Evolutionary conservation across 2,797 vertebrate species (phyloP).

Genomic region (Hyperoplus immaculatus): DNA sequence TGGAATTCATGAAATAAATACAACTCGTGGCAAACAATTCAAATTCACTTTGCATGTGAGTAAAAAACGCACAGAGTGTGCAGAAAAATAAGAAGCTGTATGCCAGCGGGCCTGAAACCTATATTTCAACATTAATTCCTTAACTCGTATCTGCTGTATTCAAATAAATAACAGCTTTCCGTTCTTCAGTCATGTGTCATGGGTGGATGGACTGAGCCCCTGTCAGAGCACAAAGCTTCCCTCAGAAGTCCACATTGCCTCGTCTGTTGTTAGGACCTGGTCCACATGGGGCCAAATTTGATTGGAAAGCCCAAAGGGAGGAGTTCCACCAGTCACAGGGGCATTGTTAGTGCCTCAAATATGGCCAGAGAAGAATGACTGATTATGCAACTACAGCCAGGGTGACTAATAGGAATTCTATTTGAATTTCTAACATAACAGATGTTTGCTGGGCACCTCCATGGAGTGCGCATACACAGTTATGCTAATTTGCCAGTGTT

Average conservation of each 20-base stretch:
- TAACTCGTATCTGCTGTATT: constrained; percentile 76
- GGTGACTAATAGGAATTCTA: constrained; percentile 95
- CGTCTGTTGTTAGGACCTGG: constrained; percentile 86
- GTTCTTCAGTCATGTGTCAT: constrained; percentile 82
- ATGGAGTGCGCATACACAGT: constrained; percentile 93
- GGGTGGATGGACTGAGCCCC: constrained; percentile 85
- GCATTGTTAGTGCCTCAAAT: constrained; percentile 94
- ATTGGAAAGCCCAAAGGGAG: constrained; percentile 89
- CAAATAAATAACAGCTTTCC: constrained; percentile 72
- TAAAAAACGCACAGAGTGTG: constrained; percentile 54
- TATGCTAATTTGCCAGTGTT: constrained; percentile 98
- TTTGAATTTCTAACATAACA: constrained; percentile 99
- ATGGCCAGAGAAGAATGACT: constrained; percentile 94
- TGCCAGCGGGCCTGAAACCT: constrained; percentile 55
- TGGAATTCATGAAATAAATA: constrained; percentile 70
- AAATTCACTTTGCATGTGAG: constrained; percentile 58
- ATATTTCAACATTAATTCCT: constrained; percentile 75
- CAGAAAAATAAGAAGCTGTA: constrained; percentile 47
- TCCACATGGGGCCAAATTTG: constrained; percentile 88
- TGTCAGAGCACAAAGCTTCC: constrained; percentile 87
- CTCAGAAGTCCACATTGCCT: constrained; percentile 84
- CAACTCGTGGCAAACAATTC: constrained; percentile 66
- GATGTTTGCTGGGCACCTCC: constrained; percentile 98
- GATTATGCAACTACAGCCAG: constrained; percentile 94
- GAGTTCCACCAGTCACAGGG: constrained; percentile 87